These are phyloP conservation scores for Channa maculata DNA, from an alignment of 2,113 vertebrate species.

Conservation along the genomic window DNA sequence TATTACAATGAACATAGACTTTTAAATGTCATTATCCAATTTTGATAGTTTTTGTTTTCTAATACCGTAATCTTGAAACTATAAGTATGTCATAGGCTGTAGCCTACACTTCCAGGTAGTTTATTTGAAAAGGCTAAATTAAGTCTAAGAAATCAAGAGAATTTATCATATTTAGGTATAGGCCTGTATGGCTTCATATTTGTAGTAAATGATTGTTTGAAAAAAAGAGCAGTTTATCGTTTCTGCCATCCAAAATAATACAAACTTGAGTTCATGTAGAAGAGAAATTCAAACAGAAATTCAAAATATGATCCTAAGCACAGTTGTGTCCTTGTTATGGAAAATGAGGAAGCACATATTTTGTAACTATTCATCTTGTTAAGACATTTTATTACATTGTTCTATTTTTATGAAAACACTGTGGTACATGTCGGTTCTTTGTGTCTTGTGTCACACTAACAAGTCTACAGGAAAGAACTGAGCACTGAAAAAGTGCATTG, in stretches of 20 bases:
- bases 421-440: slow-evolving; percentile 23
- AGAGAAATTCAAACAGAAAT: slow-evolving; percentile 1
- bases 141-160: too few relatives aligned
- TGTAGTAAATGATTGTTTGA: too few relatives aligned
- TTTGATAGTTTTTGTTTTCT: too few relatives aligned
- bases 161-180: too few relatives aligned
- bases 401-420: slow-evolving; percentile 52
- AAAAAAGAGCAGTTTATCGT: slow-evolving; percentile 26
- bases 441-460: slow-evolving; percentile 25
- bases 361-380: slow-evolving; percentile 56
- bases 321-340: slow-evolving; percentile 7
- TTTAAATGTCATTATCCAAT: too few relatives aligned
- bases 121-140: too few relatives aligned
- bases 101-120: too few relatives aligned
- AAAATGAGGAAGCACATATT: slow-evolving; percentile 36
- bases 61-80: too few relatives aligned
- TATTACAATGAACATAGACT: too few relatives aligned
- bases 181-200: too few relatives aligned
- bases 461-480: slow-evolving; percentile 23
- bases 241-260: slow-evolving; percentile 32
- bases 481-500: slow-evolving; percentile 15
- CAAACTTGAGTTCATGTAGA: slow-evolving; percentile 15
- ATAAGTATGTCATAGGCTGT: too few relatives aligned
- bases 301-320: slow-evolving; percentile 26
- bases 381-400: slow-evolving; percentile 42